These are phyloP conservation scores for Odiellus spinosus DNA, from an alignment of 2,888 invertebrate genomes.

Conservation along the genomic window DNA sequence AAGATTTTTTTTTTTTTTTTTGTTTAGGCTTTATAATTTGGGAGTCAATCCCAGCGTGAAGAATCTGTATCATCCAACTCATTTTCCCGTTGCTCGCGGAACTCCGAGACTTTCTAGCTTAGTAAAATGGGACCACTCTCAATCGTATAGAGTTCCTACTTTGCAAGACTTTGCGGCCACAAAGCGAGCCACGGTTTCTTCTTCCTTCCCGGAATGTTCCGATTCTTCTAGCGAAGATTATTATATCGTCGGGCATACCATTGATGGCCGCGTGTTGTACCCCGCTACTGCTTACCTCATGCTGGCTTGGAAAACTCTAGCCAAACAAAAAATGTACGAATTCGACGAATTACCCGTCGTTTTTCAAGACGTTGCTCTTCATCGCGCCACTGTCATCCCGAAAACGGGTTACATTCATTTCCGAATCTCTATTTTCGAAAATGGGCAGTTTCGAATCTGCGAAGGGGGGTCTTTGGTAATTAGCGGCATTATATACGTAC, in stretches of 20 bases:
- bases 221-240: conserved; percentile 19
- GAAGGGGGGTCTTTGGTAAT: conserved; percentile 26
- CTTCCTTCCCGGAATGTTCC: conserved; percentile 15
- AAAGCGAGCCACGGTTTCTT: no score
- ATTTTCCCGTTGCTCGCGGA: conserved; percentile 22
- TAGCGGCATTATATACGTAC: conserved; percentile 24
- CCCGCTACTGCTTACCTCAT: conserved; percentile 36
- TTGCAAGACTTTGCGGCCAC: conserved; percentile 31
- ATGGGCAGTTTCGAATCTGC: conserved; percentile 26
- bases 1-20: conserved; percentile 28
- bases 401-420: conserved; percentile 41
- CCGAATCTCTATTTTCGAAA: conserved; percentile 38
- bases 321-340: conserved; percentile 16
- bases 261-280: conserved; percentile 37
- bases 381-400: conserved; percentile 79
- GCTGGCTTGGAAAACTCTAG: conserved; percentile 35
- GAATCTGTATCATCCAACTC: no score
- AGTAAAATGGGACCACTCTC: background rate
- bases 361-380: conserved; percentile 74
- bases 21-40: conserved; percentile 35
- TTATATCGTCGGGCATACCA: conserved; percentile 31
- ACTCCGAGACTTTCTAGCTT: background rate
- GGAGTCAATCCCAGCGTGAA: conserved; percentile 33
- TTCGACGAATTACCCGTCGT: conserved; percentile 61
- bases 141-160: conserved; percentile 36